These are phyloP conservation scores for Elaphurus davidianus DNA, from an alignment of 2,113 vertebrate genomes.

Conservation along the genomic window DNA sequence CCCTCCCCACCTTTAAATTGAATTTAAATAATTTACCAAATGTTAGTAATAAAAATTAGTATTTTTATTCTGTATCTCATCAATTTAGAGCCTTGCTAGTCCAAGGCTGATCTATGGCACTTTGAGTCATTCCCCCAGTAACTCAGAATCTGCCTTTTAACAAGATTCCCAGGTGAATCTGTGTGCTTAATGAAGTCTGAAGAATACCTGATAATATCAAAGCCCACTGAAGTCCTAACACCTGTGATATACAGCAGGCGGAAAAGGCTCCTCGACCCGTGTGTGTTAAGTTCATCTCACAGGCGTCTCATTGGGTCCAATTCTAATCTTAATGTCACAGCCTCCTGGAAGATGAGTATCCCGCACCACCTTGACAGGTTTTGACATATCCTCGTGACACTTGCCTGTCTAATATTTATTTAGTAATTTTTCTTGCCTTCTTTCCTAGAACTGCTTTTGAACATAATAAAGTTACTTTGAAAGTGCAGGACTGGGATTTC, in stretches of 20 bases:
- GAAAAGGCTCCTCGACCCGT: not conserved
- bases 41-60: not conserved
- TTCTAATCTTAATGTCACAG: not conserved
- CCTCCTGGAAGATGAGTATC: not conserved
- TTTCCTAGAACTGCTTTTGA: not conserved
- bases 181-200: not conserved
- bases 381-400: not conserved
- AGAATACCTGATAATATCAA: not conserved
- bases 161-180: not conserved
- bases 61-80: not conserved
- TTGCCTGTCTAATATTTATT: not conserved
- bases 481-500: not conserved
- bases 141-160: not conserved
- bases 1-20: not conserved
- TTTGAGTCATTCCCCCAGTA: not conserved
- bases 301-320: not conserved
- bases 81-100: not conserved
- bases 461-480: not conserved
- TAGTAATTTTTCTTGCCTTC: not conserved
- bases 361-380: not conserved
- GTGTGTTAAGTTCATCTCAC: not conserved
- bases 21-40: not conserved
- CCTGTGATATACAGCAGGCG: not conserved
- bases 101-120: not conserved
- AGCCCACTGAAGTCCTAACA: not conserved